Evolutionary conservation across 2,888 invertebrate species (phyloP).

Genomic region (Hofmannophila pseudospretella): DNA sequence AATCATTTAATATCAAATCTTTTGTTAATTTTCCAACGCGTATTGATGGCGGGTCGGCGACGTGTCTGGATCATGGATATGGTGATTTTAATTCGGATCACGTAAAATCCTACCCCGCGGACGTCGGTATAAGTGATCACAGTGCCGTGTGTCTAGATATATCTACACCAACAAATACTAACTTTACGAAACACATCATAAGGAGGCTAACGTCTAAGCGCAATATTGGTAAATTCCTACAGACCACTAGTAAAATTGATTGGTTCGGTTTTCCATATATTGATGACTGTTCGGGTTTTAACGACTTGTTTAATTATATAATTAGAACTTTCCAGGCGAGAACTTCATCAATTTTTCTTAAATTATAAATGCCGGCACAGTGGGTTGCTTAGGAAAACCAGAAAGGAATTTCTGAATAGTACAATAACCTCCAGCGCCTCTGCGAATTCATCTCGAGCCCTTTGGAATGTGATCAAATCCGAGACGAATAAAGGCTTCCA

Average conservation of each 20-base stretch:
- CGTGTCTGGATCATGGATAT: not conserved
- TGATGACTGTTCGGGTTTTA: not conserved
- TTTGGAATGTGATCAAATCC: not conserved
- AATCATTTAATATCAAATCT: not conserved
- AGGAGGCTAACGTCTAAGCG: not conserved
- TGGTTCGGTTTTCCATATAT: too few relatives aligned
- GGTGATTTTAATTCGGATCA: not conserved
- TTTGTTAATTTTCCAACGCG: not conserved
- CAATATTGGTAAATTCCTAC: not conserved
- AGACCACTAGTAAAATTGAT: not conserved
- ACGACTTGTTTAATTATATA: not conserved
- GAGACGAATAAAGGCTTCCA: not conserved
- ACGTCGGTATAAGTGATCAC: not conserved
- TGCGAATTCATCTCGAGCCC: not conserved
- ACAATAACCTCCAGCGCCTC: not conserved
- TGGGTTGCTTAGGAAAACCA: not conserved
- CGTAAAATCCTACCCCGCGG: not conserved
- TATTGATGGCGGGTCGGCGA: not conserved
- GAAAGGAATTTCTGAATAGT: not conserved
- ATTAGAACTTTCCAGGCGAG: not conserved
- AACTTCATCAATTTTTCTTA: not conserved
- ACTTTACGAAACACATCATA: not conserved
- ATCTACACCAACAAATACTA: not conserved
- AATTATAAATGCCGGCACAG: not conserved
- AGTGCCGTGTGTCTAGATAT: not conserved